Base-by-base conservation (phyloP, 35 echinoderm and acorn worm genomes). In the Diadema setosum region DNA sequence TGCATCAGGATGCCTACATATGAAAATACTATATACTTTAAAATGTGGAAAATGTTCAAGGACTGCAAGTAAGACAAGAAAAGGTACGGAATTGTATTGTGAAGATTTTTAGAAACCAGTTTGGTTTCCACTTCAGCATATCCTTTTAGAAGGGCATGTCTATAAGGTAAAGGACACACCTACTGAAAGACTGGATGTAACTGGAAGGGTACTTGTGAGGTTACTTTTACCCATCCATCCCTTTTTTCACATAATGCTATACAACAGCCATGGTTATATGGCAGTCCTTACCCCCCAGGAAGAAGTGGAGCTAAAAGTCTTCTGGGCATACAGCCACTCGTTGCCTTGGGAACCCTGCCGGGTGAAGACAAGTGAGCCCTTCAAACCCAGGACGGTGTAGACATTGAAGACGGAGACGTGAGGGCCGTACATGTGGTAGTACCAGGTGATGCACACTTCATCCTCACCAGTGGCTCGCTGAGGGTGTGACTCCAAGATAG, bases 371-470 rank as follows among this genome's bases (percentile, higher is more conserved):
- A 36, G 73, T 9, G 14, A 41, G 37, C 3, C 24, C 39, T 0
- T 2, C 3, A 11, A 14, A 18, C 30, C 73, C 44, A 41, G 73
- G 2, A 16, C 27, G 9, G 44, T 12, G 73, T 78, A 78, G 20
- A 78, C 73, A 78, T 78, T 39, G 40, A 78, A 78, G 35, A 35
- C 24, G 40, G 39, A 33, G 9, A 78, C 73, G 18, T 78, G 35
- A 42, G 73, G 73, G 11, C 73, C 73, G 17, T 78, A 78, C 73
- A 78, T 78, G 14, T 78, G 73, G 8, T 78, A 78, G 18, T 78
- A 78, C 35, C 33, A 78, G 0, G 73, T 78, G 0, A 78, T 34
- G 25, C 73, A 78, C 17, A 78, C 73, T 3, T 41, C 73, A 25
- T 78, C 73, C 1, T 3, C 40, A 5, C 15, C 23, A 41, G 40